Conservation (phyloP, 2,113 vertebrate genomes). For the Paralichthys olivaceus region DNA sequence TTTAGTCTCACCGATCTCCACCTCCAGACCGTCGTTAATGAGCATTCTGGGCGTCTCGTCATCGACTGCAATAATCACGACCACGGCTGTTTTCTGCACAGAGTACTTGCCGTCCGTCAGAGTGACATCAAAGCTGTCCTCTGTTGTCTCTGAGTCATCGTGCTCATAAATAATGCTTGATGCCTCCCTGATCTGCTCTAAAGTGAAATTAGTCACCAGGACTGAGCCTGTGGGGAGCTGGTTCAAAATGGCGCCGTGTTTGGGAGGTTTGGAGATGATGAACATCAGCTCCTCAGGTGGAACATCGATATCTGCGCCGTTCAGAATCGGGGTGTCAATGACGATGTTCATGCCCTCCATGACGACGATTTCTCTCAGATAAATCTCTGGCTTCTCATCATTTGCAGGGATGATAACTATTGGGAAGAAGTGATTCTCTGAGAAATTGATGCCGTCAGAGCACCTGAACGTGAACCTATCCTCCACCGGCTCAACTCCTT, state of each 20-base stretch:
- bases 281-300: conserved; percentile 87
- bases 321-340: conserved; percentile 89
- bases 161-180: conserved; percentile 96
- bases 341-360: conserved; percentile 96
- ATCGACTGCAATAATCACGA: conserved; percentile 90
- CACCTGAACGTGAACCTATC: conserved; percentile 93
- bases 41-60: conserved; percentile 94
- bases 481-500: conserved; percentile 90
- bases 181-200: conserved; percentile 90
- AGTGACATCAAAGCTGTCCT: conserved; percentile 90
- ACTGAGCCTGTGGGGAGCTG: conserved; percentile 89
- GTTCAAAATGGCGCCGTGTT: conserved; percentile 89
- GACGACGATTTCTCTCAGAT: conserved; percentile 89
- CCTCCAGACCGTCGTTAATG: conserved; percentile 92
- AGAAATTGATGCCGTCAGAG: conserved; percentile 94
- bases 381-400: conserved; percentile 94
- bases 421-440: conserved; percentile 88
- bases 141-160: conserved; percentile 92
- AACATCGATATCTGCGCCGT: conserved; percentile 88
- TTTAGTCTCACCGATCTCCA: conserved; percentile 90
- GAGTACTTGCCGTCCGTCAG: conserved; percentile 90
- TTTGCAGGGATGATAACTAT: conserved; percentile 89
- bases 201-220: conserved; percentile 88
- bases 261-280: conserved; percentile 86
- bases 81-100: conserved; percentile 81